These are phyloP conservation scores for Euwallacea similis DNA, from an alignment of 1,140 invertebrate species.

Conservation along the genomic window DNA sequence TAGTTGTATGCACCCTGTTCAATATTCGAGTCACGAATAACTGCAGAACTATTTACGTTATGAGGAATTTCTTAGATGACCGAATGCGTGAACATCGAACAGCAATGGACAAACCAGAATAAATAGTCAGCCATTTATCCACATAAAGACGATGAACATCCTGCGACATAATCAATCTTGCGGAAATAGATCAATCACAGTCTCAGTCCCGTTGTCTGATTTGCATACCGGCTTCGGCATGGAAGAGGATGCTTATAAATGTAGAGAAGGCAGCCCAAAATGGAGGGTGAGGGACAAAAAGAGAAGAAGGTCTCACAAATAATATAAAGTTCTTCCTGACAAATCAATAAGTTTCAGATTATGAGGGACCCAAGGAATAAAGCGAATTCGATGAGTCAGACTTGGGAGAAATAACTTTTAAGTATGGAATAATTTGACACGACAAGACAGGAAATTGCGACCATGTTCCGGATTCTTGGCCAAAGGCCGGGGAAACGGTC, in stretches of 20 bases:
- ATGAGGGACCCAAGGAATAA: too few species aligned
- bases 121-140: conserved; percentile 45
- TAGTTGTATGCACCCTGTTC: too few species aligned
- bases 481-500: conserved; percentile 44
- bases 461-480: conserved; percentile 43
- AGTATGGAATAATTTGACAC: conserved; percentile 43
- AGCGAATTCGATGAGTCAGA: background rate
- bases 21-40: too few species aligned
- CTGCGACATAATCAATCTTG: conserved; percentile 52
- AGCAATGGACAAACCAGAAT: conserved; percentile 13
- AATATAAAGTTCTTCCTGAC: too few species aligned
- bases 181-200: conserved; percentile 55
- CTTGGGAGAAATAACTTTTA: background rate
- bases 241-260: conserved; percentile 54
- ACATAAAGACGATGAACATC: conserved; percentile 34
- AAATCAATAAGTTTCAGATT: too few species aligned
- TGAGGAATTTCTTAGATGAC: too few species aligned
- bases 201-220: conserved; percentile 51
- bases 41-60: too few species aligned
- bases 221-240: conserved; percentile 51
- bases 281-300: conserved; percentile 5
- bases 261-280: conserved; percentile 48
- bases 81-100: too few species aligned
- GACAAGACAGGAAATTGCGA: conserved; percentile 49
- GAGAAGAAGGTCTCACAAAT: too few species aligned